phyloP scores from a whole-genome alignment of 1,140 invertebrate genomes.

The Riptortus pedestris region DNA sequence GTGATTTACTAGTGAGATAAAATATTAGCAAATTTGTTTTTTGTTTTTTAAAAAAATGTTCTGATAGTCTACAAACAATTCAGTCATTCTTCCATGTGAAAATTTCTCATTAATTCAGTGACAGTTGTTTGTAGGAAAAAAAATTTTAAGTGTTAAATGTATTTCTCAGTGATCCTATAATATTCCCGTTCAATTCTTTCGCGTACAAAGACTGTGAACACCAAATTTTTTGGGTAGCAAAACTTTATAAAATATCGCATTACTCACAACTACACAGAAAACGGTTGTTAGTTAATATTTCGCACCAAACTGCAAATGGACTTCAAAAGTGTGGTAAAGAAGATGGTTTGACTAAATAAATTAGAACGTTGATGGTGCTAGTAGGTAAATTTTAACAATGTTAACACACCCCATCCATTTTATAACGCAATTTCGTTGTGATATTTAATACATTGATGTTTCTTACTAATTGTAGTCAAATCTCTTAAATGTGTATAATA shows the following conservation, averaged over 20 bases:
- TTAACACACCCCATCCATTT: conserved; percentile 27
- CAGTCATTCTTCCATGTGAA: not conserved
- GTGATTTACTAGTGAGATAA: conserved; percentile 20
- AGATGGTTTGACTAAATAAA: conserved; percentile 3
- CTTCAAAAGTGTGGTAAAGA: conserved; percentile 11
- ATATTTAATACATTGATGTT: conserved; percentile 28
- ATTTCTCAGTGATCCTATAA: not conserved
- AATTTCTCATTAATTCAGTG: not conserved
- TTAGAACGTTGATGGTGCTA: conserved; percentile 21
- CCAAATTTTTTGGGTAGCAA: conserved; percentile 22
- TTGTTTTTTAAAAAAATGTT: not conserved
- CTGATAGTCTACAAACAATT: not conserved
- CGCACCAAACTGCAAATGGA: conserved; percentile 7
- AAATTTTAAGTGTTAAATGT: conserved; percentile 1
- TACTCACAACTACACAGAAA: conserved; percentile 6
- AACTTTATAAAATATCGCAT: conserved; percentile 1
- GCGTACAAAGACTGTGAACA: conserved; percentile 22
- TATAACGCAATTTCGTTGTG: conserved; percentile 28
- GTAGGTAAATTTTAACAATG: conserved; percentile 18
- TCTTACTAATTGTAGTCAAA: conserved; percentile 28
- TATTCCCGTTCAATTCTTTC: conserved; percentile 2
- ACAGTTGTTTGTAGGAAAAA: not conserved
- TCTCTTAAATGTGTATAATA: conserved; percentile 26
- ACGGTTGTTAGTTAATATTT: conserved; percentile 8
- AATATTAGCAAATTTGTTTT: not conserved